These are phyloP conservation scores for Gymnoscelis rufifasciata DNA, from an alignment of 2,888 invertebrate species.

Conservation along the genomic window DNA sequence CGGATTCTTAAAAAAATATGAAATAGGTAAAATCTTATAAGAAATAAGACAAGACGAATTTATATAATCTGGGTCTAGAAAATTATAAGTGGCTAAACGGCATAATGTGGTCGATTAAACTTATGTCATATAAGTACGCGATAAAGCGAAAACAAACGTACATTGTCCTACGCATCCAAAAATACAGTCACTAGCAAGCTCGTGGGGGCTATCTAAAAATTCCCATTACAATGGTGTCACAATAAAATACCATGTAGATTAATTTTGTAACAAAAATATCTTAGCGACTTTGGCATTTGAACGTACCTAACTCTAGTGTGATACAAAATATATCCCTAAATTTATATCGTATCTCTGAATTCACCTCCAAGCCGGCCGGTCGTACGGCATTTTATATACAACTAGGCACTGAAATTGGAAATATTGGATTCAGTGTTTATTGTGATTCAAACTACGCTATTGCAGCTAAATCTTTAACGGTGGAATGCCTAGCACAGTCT, in stretches of 20 bases:
- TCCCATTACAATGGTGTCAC: constrained; percentile 33
- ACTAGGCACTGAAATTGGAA: constrained; percentile 66
- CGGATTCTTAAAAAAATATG: too few relatives aligned
- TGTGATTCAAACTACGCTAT: constrained; percentile 37
- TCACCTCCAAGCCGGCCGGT: constrained; percentile 38
- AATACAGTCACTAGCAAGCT: constrained; percentile 54
- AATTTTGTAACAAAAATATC: constrained; percentile 60
- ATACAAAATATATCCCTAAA: constrained; percentile 59
- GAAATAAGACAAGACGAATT: too few relatives aligned
- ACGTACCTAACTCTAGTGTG: constrained; percentile 53
- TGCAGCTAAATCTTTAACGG: constrained; percentile 53
- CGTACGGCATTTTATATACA: constrained; percentile 48
- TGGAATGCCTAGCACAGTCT: constrained; percentile 55
- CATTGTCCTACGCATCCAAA: constrained; percentile 20
- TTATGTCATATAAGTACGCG: constrained; percentile 13
- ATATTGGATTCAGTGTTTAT: constrained; percentile 41
- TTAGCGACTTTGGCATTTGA: constrained; percentile 60
- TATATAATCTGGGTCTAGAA: too few relatives aligned
- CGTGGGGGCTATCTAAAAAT: constrained; percentile 44
- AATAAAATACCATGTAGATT: constrained; percentile 31
- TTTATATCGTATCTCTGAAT: constrained; percentile 70
- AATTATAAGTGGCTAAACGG: too few relatives aligned
- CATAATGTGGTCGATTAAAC: constrained; percentile 15
- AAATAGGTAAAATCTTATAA: too few relatives aligned
- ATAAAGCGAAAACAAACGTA: constrained; percentile 19